Conservation (phyloP, 1,140 invertebrate genomes). For the Maniola jurtina region DNA sequence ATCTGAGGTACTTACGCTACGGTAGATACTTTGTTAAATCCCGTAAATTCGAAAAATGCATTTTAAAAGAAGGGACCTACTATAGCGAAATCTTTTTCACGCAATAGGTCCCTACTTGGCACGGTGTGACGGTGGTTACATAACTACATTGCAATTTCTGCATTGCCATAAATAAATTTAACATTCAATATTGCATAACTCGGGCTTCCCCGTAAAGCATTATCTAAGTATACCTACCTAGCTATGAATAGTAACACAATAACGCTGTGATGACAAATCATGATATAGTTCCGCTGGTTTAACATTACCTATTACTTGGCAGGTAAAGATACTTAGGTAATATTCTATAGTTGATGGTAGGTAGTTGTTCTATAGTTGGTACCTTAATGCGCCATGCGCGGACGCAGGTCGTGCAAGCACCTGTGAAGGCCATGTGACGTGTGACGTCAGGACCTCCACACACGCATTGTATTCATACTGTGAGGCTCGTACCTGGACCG, state of each 20-base stretch:
- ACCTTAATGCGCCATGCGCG: slow-evolving; percentile 26
- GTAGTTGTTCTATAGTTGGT: background rate
- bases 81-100: too few species aligned
- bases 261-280: slow-evolving; percentile 1
- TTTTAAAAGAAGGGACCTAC: too few species aligned
- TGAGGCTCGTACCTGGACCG: slow-evolving; percentile 15
- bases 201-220: background rate
- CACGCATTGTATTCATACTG: slow-evolving; percentile 18
- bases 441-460: slow-evolving; percentile 47
- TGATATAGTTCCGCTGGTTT: slow-evolving; percentile 7
- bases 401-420: slow-evolving; percentile 47
- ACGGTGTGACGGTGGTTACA: background rate
- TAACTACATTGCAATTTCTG: background rate
- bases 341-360: background rate
- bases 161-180: too few species aligned
- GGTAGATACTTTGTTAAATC: too few species aligned
- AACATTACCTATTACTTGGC: background rate
- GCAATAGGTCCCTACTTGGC: too few species aligned
- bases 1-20: too few species aligned
- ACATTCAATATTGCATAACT: background rate
- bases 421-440: slow-evolving; percentile 61
- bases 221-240: background rate
- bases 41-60: too few species aligned
- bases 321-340: background rate
- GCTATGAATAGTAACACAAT: background rate